Percentiles rank a stretch among this genome's conserved stretches.
Evolutionary conservation across 2,797 vertebrate genomes (phyloP).

Genomic region (Nasua narica): DNA sequence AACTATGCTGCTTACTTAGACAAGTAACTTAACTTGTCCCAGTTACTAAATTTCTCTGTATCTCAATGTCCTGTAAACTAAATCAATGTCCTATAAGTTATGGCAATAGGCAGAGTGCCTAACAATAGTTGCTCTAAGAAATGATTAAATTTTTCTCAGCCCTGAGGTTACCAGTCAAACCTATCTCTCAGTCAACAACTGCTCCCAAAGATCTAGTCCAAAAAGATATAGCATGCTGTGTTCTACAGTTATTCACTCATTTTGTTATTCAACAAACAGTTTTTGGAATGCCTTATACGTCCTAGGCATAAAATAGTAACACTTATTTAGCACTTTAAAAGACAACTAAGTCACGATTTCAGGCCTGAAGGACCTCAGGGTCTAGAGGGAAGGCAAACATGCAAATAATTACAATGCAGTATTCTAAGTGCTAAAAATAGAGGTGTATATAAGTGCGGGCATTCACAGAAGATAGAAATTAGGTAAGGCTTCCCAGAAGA

Average conservation of each 20-base stretch:
- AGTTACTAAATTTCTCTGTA: not conserved
- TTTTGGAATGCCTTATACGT: not conserved
- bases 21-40: not conserved
- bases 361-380: not conserved
- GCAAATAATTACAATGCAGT: not conserved
- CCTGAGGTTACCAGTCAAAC: not conserved
- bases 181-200: conserved; percentile 27
- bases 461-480: not conserved
- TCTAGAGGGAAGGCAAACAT: not conserved
- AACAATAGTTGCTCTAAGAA: not conserved
- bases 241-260: not conserved
- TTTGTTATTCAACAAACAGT: conserved; percentile 1
- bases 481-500: conserved; percentile 8
- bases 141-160: not conserved
- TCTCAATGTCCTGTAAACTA: not conserved
- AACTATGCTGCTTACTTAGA: not conserved
- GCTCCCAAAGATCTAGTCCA: conserved; percentile 5
- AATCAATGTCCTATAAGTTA: not conserved
- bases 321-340: conserved; percentile 27
- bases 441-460: not conserved
- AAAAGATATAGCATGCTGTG: not conserved
- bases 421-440: conserved; percentile 22
- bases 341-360: not conserved
- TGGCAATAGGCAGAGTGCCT: not conserved
- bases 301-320: conserved; percentile 13